Base-by-base conservation (phyloP, 2,113 vertebrate species). In the Tupaia tana region DNA sequence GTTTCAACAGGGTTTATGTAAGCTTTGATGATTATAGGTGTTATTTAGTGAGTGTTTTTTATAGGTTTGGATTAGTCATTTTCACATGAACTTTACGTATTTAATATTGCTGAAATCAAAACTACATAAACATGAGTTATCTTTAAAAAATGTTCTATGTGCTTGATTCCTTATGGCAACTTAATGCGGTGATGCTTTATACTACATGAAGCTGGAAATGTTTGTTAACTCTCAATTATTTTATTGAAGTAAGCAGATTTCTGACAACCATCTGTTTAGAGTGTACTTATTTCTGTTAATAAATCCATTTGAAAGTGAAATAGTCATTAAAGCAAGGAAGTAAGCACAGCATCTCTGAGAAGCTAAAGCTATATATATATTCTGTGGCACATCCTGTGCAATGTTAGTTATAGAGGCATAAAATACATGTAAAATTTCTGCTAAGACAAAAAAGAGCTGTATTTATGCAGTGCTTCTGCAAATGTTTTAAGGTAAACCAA, bases 221-320 rank as follows among this genome's bases (percentile, higher is more conserved):
- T 89, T 97, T 22, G 0, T 83, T 58, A 96, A 95, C 87, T 97
- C 78, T 95, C 95, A 93, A 2, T 93, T 97, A 86, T 82, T 93
- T 97, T 96, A 97, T 27, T 0, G 75, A 91, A 82, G 96, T 97
- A 98, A 98, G 90, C 96, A 98, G 63, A 97, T 98, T 98, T 97
- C 95, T 98, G 95, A 97, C 92, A 98, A 90, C 93, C 64, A 82
- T 98, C 97, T 98, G 96, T 93, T 98, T 98, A 88, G 78, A 96
- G 16, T 6, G 34, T 96, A 85, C 70, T 97, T 89, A 74, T 94
- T 97, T 96, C 92, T 98, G 63, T 87, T 97, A 96, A 97, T 98
- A 52, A 0, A 54, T 64, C 73, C 66, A 95, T 97, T 97, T 97
- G 83, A 98, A 98, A 98, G 93, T 97, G 97, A 98, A 98, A 97